phyloP scores from a whole-genome alignment of 1,140 invertebrate species.

The Micrasema longulum region DNA sequence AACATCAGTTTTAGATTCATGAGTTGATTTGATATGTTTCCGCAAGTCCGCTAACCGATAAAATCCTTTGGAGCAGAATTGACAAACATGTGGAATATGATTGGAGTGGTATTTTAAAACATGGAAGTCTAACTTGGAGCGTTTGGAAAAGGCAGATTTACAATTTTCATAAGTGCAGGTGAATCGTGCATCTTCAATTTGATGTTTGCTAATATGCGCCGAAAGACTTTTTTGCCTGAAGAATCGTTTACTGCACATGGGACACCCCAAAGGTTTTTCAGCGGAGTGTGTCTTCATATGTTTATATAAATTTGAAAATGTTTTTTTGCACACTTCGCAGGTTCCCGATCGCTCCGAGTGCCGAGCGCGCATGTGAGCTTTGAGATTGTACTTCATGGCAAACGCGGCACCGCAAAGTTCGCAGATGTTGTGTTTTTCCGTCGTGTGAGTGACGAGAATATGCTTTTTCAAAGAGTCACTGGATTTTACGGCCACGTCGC shows the following conservation, averaged over 20 bases:
- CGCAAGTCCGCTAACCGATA: slow-evolving; percentile 63
- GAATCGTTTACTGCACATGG: slow-evolving; percentile 65
- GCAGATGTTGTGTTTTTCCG: slow-evolving; percentile 60
- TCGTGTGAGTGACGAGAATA: slow-evolving; percentile 51
- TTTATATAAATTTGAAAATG: slow-evolving; percentile 61
- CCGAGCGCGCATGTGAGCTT: slow-evolving; percentile 60
- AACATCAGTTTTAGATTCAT: too few relatives aligned
- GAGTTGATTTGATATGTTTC: slow-evolving; percentile 57
- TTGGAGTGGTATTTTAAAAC: slow-evolving; percentile 62
- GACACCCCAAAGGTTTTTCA: slow-evolving; percentile 75
- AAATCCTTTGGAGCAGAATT: slow-evolving; percentile 63
- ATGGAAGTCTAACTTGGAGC: slow-evolving; percentile 63
- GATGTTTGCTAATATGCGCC: slow-evolving; percentile 63
- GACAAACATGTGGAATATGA: slow-evolving; percentile 62
- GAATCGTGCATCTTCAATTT: slow-evolving; percentile 61
- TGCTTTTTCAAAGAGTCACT: slow-evolving; percentile 59
- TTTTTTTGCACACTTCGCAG: slow-evolving; percentile 62
- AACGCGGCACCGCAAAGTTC: slow-evolving; percentile 69
- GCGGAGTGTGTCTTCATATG: slow-evolving; percentile 77
- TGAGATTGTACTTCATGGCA: slow-evolving; percentile 70
- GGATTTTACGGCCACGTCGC: slow-evolving; percentile 61
- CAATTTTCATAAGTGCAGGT: slow-evolving; percentile 63
- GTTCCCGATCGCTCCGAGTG: slow-evolving; percentile 65
- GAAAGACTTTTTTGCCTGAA: slow-evolving; percentile 59
- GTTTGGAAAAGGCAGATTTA: slow-evolving; percentile 61